Percentiles rank a stretch among this genome's conserved stretches.
These are phyloP conservation scores for Drosophila nebulosa DNA, from an alignment of 1,140 invertebrate species.

Conservation along the genomic window DNA sequence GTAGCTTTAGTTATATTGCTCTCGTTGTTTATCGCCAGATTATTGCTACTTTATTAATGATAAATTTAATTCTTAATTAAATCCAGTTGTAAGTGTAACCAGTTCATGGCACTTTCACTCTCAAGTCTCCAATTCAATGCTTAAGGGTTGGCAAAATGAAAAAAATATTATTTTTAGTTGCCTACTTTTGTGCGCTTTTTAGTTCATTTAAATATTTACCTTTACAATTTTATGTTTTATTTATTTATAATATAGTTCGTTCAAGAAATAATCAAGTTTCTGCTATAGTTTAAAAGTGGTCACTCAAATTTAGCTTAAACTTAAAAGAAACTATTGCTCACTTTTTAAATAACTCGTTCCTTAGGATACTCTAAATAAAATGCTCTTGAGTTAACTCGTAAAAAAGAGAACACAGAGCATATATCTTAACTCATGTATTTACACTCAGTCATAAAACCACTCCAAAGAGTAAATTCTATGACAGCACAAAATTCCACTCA, in stretches of 20 bases:
- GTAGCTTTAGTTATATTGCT: constrained; percentile 10
- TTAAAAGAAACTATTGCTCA: no score
- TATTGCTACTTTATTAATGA: constrained; percentile 8
- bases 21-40: constrained; percentile 19
- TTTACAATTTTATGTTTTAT: no score
- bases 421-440: background rate
- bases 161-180: no score
- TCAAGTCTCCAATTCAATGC: no score
- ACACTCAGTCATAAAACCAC: no score
- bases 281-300: background rate
- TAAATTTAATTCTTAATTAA: constrained; percentile 37
- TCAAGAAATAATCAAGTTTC: background rate
- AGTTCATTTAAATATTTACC: no score
- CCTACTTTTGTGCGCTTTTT: no score
- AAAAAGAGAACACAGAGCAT: background rate
- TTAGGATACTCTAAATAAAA: background rate
- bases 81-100: background rate
- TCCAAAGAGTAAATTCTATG: no score
- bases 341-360: background rate
- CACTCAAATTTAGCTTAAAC: no score
- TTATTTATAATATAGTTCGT: background rate
- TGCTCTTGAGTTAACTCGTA: background rate
- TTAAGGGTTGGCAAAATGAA: background rate
- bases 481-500: no score
- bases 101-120: no score